Conservation (phyloP, 2,113 vertebrate genomes). For the Amphiprion ocellaris region DNA sequence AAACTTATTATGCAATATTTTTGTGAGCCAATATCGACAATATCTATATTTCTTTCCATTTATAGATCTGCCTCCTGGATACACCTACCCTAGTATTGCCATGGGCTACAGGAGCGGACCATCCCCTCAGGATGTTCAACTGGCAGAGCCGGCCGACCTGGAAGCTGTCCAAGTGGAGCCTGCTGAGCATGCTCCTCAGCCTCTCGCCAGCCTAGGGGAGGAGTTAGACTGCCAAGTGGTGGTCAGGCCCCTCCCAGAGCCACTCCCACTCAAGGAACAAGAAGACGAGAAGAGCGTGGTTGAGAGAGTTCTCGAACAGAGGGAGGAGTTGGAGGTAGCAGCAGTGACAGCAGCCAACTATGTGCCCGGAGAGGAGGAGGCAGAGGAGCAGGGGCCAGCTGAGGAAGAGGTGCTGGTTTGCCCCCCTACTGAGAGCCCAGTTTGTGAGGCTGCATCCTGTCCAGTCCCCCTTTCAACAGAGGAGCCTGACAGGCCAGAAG, state of each 20-base stretch:
- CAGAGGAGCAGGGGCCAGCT: slow-evolving; percentile 55
- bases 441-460: slow-evolving; percentile 70
- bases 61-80: slow-evolving; percentile 90
- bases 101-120: slow-evolving; percentile 87
- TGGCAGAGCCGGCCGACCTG: slow-evolving; percentile 89
- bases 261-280: slow-evolving; percentile 61
- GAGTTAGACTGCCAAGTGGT: slow-evolving; percentile 75
- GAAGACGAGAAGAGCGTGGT: slow-evolving; percentile 54
- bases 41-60: slow-evolving; percentile 25
- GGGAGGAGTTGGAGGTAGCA: slow-evolving; percentile 60
- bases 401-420: slow-evolving; percentile 75
- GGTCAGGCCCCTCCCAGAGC: slow-evolving; percentile 76
- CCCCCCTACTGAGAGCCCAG: slow-evolving; percentile 66
- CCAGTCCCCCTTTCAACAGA: slow-evolving; percentile 68
- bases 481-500: slow-evolving; percentile 60
- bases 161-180: slow-evolving; percentile 88
- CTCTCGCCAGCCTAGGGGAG: slow-evolving; percentile 73
- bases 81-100: slow-evolving; percentile 84
- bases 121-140: slow-evolving; percentile 82
- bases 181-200: slow-evolving; percentile 59
- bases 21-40: not conserved
- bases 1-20: not conserved
- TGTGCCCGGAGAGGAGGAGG: slow-evolving; percentile 65
- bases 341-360: slow-evolving; percentile 57
- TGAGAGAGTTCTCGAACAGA: slow-evolving; percentile 63